Evolutionary conservation across 1,140 invertebrate genomes (phyloP).

Genomic region (Reticulitermes speratus): DNA sequence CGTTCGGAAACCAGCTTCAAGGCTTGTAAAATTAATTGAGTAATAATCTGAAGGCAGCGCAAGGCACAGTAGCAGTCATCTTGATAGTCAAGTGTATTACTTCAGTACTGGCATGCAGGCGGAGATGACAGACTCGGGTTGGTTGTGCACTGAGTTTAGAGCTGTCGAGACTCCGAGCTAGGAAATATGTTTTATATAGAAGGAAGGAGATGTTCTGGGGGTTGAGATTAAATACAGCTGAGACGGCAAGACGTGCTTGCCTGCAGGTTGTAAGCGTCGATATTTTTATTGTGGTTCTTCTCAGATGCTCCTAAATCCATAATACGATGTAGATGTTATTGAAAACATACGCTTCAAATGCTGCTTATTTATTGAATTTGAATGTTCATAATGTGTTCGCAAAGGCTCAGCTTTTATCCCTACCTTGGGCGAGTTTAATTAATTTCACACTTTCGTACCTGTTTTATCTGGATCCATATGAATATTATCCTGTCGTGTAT

Average conservation of each 20-base stretch:
- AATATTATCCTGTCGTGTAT: no score
- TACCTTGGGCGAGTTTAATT: no score
- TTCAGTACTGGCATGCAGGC: neutral
- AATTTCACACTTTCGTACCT: no score
- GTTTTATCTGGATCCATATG: no score
- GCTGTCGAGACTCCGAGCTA: neutral
- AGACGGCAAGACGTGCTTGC: neutral
- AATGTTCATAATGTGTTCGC: no score
- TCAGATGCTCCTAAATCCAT: no score
- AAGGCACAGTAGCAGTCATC: neutral
- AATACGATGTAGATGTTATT: no score
- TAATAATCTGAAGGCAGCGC: neutral
- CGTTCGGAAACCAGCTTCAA: neutral
- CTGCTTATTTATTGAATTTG: no score
- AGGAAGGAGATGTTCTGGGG: neutral
- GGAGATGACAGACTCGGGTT: neutral
- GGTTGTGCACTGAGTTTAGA: neutral
- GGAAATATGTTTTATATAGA: neutral
- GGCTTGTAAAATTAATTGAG: slow-evolving; percentile 11
- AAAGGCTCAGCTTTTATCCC: no score
- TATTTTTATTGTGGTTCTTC: no score
- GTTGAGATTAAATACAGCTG: neutral
- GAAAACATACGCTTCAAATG: no score
- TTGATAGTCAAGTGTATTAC: neutral
- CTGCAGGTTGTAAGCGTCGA: neutral